These are phyloP conservation scores for Panonychus citri DNA, from an alignment of 1,140 invertebrate genomes.

Conservation along the genomic window DNA sequence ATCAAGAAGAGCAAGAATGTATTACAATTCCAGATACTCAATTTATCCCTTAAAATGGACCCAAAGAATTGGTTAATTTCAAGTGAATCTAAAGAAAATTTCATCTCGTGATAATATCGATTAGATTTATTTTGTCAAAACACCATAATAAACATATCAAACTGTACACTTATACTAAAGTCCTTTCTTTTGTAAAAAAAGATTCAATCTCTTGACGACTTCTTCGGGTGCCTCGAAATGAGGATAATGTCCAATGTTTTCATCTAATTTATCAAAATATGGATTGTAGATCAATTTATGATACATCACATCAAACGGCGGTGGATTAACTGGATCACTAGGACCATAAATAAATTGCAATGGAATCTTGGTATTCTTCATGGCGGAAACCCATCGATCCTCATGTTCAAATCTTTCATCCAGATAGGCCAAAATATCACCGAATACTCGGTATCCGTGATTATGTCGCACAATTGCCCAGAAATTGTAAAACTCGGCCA, in stretches of 20 bases:
- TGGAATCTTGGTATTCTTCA: constrained; percentile 16
- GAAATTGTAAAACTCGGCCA: constrained; percentile 19
- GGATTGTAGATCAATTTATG: constrained; percentile 12
- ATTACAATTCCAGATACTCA: no score
- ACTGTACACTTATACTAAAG: no score
- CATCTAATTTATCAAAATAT: constrained; percentile 4
- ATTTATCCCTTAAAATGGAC: no score
- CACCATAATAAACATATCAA: no score
- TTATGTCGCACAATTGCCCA: constrained; percentile 16
- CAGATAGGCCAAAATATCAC: constrained; percentile 10
- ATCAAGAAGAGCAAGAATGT: no score
- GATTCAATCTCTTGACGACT: constrained; percentile 1
- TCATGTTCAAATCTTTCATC: constrained; percentile 15
- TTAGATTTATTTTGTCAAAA: no score
- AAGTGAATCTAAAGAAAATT: no score
- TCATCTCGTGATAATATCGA: no score
- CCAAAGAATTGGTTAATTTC: no score
- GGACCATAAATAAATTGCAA: constrained; percentile 20
- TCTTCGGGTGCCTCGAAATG: constrained; percentile 12
- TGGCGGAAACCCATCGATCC: constrained; percentile 19
- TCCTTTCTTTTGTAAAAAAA: background rate
- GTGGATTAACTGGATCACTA: constrained; percentile 20
- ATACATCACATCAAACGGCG: constrained; percentile 16
- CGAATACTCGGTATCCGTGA: constrained; percentile 15
- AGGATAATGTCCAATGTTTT: constrained; percentile 14